These are phyloP conservation scores for Eira barbara DNA, from an alignment of 2,113 vertebrate species.

Conservation along the genomic window DNA sequence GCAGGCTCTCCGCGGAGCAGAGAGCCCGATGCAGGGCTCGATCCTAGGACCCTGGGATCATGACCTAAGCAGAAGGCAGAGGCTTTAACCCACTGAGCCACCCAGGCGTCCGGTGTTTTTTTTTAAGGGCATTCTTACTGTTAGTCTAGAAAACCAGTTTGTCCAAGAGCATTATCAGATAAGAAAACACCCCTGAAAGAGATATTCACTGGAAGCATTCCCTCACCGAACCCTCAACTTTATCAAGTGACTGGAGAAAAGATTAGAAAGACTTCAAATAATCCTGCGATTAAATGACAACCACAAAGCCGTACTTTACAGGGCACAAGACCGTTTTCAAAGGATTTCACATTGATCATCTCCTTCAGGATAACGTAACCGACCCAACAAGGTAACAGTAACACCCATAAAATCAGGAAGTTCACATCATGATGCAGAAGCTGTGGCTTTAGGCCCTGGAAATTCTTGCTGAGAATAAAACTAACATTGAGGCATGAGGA, in stretches of 20 bases:
- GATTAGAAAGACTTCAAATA: not conserved
- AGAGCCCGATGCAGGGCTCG: no score
- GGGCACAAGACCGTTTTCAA: not conserved
- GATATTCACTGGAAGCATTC: not conserved
- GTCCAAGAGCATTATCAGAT: not conserved
- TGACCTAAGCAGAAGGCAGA: no score
- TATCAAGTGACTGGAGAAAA: not conserved
- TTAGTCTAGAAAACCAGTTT: conserved; percentile 10
- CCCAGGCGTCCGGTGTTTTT: no score
- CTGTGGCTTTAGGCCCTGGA: not conserved
- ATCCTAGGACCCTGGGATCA: no score
- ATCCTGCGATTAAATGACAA: not conserved
- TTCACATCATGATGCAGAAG: accelerated
- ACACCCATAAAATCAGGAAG: not conserved
- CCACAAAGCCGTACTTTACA: not conserved
- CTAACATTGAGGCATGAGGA: not conserved
- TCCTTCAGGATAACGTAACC: not conserved
- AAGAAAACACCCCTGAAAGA: not conserved
- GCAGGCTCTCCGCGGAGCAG: no score
- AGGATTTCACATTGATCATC: not conserved
- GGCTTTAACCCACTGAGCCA: no score
- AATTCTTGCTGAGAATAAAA: not conserved
- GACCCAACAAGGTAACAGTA: not conserved
- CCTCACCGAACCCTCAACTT: not conserved
- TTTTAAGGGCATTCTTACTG: not conserved